A percentile compares a stretch with the other conserved stretches of the same genome.
Conservation (phyloP, 2,888 invertebrate species). For the Chalcis sispes region DNA sequence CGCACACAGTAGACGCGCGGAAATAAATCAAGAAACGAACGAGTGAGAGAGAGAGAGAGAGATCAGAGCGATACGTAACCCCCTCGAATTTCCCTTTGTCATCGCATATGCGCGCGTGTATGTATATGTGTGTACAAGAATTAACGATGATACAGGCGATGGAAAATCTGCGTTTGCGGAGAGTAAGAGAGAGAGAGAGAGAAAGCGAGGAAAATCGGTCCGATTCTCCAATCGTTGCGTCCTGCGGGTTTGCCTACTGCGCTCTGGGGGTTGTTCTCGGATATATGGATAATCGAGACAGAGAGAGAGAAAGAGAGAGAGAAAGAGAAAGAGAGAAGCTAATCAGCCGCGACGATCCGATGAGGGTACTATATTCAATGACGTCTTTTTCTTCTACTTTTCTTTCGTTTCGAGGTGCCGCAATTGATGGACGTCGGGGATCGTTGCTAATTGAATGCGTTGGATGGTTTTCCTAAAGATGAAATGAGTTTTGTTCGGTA, state of each 20-base stretch:
- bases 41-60: not conserved
- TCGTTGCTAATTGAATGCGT: no score
- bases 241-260: slow-evolving; percentile 43
- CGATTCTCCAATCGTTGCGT: slow-evolving; percentile 3
- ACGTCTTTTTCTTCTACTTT: slow-evolving; percentile 25
- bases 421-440: no score
- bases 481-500: no score
- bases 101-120: not conserved
- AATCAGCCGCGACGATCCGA: slow-evolving; percentile 46
- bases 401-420: not conserved
- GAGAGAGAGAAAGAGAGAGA: not conserved
- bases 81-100: not conserved
- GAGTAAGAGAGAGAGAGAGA: no score
- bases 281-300: not conserved
- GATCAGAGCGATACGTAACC: not conserved
- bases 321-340: slow-evolving; percentile 24
- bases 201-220: slow-evolving; percentile 28
- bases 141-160: no score
- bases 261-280: not conserved
- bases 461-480: no score
- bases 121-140: slow-evolving; percentile 36
- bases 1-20: not conserved
- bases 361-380: slow-evolving; percentile 10
- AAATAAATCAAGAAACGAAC: not conserved
- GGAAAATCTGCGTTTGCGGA: not conserved